phyloP scores from a whole-genome alignment of 2,888 invertebrate species.

The Uropetala carovei region DNA sequence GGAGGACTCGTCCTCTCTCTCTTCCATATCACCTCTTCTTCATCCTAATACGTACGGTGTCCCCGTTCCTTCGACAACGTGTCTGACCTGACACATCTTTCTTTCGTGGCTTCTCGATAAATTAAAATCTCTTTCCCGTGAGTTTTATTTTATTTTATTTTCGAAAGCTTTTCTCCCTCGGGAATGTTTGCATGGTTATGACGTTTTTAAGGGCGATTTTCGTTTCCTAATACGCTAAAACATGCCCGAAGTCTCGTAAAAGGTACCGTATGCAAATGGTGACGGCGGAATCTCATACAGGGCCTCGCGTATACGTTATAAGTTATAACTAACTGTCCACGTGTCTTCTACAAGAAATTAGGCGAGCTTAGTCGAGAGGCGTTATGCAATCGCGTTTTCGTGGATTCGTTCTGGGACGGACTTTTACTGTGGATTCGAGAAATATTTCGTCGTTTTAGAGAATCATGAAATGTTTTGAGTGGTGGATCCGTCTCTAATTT shows the following conservation, averaged over 20 bases:
- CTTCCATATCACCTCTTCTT: background rate
- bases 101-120: background rate
- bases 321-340: too few species aligned
- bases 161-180: background rate
- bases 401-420: background rate
- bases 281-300: background rate
- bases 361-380: background rate
- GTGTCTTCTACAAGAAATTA: background rate
- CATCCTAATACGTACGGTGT: background rate
- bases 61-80: background rate
- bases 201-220: background rate
- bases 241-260: background rate
- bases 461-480: background rate
- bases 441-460: background rate
- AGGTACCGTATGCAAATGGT: background rate
- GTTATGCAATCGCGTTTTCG: background rate
- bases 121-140: background rate
- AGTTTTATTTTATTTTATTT: background rate
- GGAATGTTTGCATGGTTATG: constrained; percentile 4
- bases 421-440: background rate
- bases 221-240: background rate
- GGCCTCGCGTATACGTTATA: background rate
- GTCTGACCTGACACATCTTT: constrained; percentile 14
- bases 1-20: background rate
- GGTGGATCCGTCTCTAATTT: too few species aligned